A percentile compares a stretch with the other conserved stretches of the same genome.
Conservation (phyloP, 2,113 vertebrate genomes). For the Cephalophus harveyi region DNA sequence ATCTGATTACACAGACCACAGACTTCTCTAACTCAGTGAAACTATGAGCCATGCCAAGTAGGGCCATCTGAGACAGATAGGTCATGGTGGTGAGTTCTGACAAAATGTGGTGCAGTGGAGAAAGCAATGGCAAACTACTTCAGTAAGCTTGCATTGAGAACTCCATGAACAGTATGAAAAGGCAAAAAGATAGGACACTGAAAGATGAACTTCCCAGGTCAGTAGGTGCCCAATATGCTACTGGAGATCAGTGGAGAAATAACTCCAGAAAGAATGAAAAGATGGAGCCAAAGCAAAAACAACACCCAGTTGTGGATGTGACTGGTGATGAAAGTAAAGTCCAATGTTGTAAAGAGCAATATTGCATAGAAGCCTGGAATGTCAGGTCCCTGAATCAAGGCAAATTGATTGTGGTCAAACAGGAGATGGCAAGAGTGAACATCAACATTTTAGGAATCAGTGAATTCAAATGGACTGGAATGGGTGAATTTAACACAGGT, state of each 20-base stretch:
- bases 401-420: neutral
- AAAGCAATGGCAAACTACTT: neutral
- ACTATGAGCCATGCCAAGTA: neutral
- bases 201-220: neutral
- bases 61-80: neutral
- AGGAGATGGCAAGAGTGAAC: neutral
- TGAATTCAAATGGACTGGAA: neutral
- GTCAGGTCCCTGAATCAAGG: neutral
- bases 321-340: neutral
- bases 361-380: neutral
- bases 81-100: neutral
- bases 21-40: neutral
- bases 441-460: neutral
- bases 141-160: neutral
- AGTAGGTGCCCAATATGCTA: neutral
- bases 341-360: neutral
- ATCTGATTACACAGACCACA: neutral
- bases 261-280: neutral
- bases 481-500: neutral
- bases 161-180: neutral
- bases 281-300: neutral
- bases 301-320: neutral
- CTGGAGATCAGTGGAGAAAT: neutral
- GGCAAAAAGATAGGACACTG: neutral
- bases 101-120: neutral